Base-by-base conservation (phyloP, 2,797 vertebrate genomes). In the Manis javanica region DNA sequence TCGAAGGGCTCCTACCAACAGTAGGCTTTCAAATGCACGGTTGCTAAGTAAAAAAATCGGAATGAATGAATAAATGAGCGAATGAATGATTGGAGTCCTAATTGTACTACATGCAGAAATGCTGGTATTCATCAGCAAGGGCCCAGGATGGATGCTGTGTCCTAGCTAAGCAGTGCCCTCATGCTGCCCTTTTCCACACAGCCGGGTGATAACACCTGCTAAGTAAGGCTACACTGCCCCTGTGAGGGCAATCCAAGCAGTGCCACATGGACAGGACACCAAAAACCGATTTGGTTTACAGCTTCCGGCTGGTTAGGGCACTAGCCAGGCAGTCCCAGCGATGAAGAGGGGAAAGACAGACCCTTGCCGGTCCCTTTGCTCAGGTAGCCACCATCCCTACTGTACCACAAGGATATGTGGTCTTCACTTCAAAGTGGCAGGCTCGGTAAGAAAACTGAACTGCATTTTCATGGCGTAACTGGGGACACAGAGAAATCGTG, bases 151-250 rank as follows among this genome's bases (percentile, higher is more conserved):
- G 24, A 13, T 23, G 61, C 51, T 18, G 68, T 3, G 4, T 29
- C 46, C 49, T 37, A 11, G 63, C 31, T 74, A 2, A 74, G 51
- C 42, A 37, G 7, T 6, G 42, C 42, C 39, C 3, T 37, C 51
- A 15, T 8, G 8, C 0, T 34, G 9, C 0, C 26, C 42, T 51
- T n/a, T 19, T 59, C 51, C 12, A 3, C 0, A 3, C 26, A 37
- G 16, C 39, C 23, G 1, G n/a, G 34, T 1, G 46, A 16, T n/a
- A 34, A 71, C 51, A 34, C 63, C 57, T 0, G 5, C 81, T 82
- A 51, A 15, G 53, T 78, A 55, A 92, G 86, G 39, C 78, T 75
- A 42, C 57, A 92, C 77, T 91, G 96, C 96, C 97, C 59, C 96
- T 2, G 1, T 83, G 97, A 74, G 97, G 97, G 51, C n/a, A 29